Percentiles rank a stretch among this genome's conserved stretches.
phyloP scores from a whole-genome alignment of 2,888 invertebrate species.

The Temnothorax ravouxi region DNA sequence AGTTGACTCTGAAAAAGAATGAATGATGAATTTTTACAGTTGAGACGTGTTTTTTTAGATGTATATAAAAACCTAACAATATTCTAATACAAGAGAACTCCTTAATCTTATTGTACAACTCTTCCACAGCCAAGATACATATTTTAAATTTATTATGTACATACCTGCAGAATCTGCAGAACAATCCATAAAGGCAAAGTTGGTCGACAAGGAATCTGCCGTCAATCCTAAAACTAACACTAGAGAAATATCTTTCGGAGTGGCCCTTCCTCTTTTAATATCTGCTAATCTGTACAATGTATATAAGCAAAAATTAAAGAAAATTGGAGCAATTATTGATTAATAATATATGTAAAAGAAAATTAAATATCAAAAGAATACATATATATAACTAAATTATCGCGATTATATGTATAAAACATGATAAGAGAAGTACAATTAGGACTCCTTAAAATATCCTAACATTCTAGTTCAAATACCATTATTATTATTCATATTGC shows the following conservation, averaged over 20 bases:
- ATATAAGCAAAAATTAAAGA: too few species aligned
- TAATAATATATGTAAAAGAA: too few species aligned
- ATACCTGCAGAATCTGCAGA: slow-evolving; percentile 90
- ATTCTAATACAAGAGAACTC: slow-evolving; percentile 91
- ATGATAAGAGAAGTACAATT: too few species aligned
- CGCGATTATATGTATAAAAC: too few species aligned
- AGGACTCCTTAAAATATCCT: too few species aligned
- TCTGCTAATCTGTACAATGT: slow-evolving; percentile 89
- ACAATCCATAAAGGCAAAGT: slow-evolving; percentile 95
- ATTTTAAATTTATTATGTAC: slow-evolving; percentile 90
- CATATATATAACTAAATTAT: too few species aligned
- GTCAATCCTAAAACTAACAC: slow-evolving; percentile 85
- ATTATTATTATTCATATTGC: too few species aligned
- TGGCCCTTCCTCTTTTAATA: slow-evolving; percentile 85
- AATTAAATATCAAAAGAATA: too few species aligned
- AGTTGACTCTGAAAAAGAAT: slow-evolving; percentile 89
- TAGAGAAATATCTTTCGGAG: slow-evolving; percentile 83
- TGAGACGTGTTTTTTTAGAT: neutral
- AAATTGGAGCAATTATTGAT: too few species aligned
- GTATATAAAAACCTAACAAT: slow-evolving; percentile 87
- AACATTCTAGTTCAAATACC: too few species aligned
- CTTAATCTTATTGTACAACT: slow-evolving; percentile 88
- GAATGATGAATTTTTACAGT: neutral
- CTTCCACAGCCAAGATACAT: slow-evolving; percentile 92
- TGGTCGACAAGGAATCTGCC: slow-evolving; percentile 87